Evolutionary conservation across 2,888 invertebrate genomes (phyloP), one percentile per base, ranked within the genome.

Genomic region (Microplitis manilae): DNA sequence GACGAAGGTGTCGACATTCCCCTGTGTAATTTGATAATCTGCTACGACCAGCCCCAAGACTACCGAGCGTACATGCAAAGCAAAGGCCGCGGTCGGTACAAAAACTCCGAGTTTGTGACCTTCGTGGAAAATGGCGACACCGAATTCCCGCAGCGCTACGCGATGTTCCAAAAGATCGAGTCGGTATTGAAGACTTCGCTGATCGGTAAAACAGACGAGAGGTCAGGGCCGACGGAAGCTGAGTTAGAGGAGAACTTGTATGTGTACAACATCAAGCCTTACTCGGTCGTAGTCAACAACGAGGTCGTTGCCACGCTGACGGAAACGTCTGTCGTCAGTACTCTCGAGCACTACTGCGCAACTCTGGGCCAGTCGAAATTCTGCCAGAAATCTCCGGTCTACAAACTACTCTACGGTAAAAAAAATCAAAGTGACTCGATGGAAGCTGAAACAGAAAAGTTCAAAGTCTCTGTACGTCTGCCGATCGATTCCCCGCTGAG

Each of bases 1-100:
- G 98, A 98, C 87, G 98, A 98, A 90, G 97, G 97, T 0, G 93
- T 97, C 7, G 97, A 98, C 89, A 92, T 98, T 40, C 95, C 94
- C 2, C 92, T 93, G 40, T 98, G 98, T 87, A 94, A 95, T 79
- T 90, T 96, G 62, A 95, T 98, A 0, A 85, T 97, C 17, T 93
- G 95, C 71, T 96, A 94, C 86, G 96, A 96, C 86, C 87, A 90
- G 1, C 92, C 95, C 0, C 87, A 91, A 72, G 94, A 95, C 83
- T 96, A 95, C 83, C 92, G 96, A 70, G 94, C 96, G 0, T 98
- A 97, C 86, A 93, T 98, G 61, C 97, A 97, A 90, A 95, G 96
- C 79, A 97, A 97, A 92, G 97, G 96, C 83, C 92, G 98, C 75
- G 98, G 98, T 0, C 92, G 96, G n/a, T 91, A 92, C 82, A 85